These are phyloP conservation scores for Thera obeliscata DNA, from an alignment of 2,888 invertebrate genomes.

Conservation along the genomic window DNA sequence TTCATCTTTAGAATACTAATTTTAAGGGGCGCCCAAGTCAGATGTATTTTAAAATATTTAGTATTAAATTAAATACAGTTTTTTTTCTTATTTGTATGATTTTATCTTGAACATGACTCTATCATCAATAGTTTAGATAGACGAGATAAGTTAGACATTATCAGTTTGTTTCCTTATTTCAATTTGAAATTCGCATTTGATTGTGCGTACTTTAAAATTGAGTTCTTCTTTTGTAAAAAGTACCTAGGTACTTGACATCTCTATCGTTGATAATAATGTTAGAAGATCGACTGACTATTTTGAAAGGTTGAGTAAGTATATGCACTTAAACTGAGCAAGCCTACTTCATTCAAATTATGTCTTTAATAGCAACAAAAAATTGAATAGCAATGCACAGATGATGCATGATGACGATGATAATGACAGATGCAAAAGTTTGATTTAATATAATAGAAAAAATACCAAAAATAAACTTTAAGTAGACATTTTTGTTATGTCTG, in stretches of 20 bases:
- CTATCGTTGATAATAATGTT: not conserved
- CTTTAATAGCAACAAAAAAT: too few species aligned
- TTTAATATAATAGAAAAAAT: too few species aligned
- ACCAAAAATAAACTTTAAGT: too few species aligned
- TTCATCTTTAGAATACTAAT: conserved; percentile 4
- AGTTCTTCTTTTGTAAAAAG: not conserved
- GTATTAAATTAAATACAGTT: conserved; percentile 15
- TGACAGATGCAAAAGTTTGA: too few species aligned
- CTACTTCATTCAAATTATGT: too few species aligned
- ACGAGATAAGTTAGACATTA: conserved; percentile 24
- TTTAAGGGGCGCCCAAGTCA: conserved; percentile 23
- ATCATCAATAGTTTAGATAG: conserved; percentile 9
- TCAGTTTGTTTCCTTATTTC: conserved; percentile 17
- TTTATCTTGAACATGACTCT: conserved; percentile 4
- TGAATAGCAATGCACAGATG: too few species aligned
- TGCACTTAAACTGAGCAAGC: too few species aligned
- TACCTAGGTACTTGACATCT: not conserved
- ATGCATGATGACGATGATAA: too few species aligned
- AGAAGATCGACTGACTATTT: too few species aligned
- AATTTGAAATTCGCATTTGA: not conserved
- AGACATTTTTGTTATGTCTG: too few species aligned
- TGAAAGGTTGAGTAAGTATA: too few species aligned
- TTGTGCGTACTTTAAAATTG: not conserved
- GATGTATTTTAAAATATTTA: conserved; percentile 3
- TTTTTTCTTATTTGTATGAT: conserved; percentile 2